A percentile compares a stretch with the other conserved stretches of the same genome.
These are phyloP conservation scores for Eurytoma californica DNA, from an alignment of 2,888 invertebrate species.

Conservation along the genomic window DNA sequence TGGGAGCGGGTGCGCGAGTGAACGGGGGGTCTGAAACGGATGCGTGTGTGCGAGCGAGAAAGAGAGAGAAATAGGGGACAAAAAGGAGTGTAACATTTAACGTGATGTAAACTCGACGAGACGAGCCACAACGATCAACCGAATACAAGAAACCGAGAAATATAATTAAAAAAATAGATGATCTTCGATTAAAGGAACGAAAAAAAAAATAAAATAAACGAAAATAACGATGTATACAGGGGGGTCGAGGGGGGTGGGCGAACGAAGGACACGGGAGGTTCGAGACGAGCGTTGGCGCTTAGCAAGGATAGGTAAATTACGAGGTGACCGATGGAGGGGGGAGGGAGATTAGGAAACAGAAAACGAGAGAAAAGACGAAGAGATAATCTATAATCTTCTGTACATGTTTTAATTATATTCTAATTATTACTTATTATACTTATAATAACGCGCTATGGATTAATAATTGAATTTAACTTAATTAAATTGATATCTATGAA, in stretches of 20 bases:
- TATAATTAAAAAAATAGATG: slow-evolving; percentile 40
- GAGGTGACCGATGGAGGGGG: slow-evolving; percentile 34
- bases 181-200: slow-evolving; percentile 43
- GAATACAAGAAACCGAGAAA: slow-evolving; percentile 41
- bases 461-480: slow-evolving; percentile 69
- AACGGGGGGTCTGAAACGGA: slow-evolving; percentile 16
- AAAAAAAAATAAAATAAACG: slow-evolving; percentile 18
- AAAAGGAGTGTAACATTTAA: slow-evolving; percentile 39
- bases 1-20: slow-evolving; percentile 21
- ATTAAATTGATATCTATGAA: slow-evolving; percentile 72
- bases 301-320: slow-evolving; percentile 25
- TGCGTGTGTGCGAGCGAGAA: slow-evolving; percentile 31
- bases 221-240: slow-evolving; percentile 30
- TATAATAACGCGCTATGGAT: slow-evolving; percentile 71
- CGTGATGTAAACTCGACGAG: slow-evolving; percentile 46
- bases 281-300: neutral
- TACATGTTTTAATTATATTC: slow-evolving; percentile 74
- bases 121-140: slow-evolving; percentile 59
- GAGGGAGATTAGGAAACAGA: slow-evolving; percentile 47
- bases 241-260: neutral
- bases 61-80: slow-evolving; percentile 28
- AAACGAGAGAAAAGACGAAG: slow-evolving; percentile 56
- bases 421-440: slow-evolving; percentile 73
- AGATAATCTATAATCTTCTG: slow-evolving; percentile 73
- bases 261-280: neutral